Conservation (phyloP, 2,113 vertebrate genomes). For the Prunella himalayana region DNA sequence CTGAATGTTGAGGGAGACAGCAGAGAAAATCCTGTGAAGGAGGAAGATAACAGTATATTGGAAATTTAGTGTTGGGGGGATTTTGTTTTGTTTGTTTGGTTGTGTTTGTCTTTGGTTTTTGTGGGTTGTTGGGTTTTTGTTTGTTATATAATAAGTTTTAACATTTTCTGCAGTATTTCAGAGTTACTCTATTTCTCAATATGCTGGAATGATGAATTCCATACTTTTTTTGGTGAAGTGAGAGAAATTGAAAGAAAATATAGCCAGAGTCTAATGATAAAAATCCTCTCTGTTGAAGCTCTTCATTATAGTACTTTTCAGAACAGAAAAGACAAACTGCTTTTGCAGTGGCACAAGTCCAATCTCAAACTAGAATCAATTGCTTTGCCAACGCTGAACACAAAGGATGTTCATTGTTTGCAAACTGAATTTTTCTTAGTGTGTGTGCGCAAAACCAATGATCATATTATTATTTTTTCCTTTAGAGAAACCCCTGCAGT, state of each 20-base stretch:
- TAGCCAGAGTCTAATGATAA: background rate
- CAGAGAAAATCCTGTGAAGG: background rate
- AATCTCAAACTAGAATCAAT: slow-evolving; percentile 75
- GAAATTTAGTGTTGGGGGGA: background rate
- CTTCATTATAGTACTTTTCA: slow-evolving; percentile 54
- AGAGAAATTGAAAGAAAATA: slow-evolving; percentile 24
- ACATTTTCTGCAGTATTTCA: background rate
- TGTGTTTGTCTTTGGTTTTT: background rate
- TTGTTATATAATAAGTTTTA: background rate
- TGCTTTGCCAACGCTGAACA: slow-evolving; percentile 74
- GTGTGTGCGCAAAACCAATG: slow-evolving; percentile 35
- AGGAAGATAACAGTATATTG: background rate
- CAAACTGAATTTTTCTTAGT: slow-evolving; percentile 70
- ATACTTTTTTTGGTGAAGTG: background rate
- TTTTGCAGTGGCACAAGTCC: slow-evolving; percentile 66
- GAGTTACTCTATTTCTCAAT: slow-evolving; percentile 24
- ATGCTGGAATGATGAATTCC: background rate
- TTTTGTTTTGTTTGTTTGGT: background rate
- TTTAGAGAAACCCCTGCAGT: slow-evolving; percentile 56
- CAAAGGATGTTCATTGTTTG: slow-evolving; percentile 81
- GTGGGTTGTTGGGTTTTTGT: background rate
- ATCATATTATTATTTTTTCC: slow-evolving; percentile 25
- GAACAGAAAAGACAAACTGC: slow-evolving; percentile 65
- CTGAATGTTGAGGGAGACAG: background rate
- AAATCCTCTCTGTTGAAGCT: slow-evolving; percentile 28